Conservation (phyloP, 2,888 invertebrate species). For the Trisateles emortualis region DNA sequence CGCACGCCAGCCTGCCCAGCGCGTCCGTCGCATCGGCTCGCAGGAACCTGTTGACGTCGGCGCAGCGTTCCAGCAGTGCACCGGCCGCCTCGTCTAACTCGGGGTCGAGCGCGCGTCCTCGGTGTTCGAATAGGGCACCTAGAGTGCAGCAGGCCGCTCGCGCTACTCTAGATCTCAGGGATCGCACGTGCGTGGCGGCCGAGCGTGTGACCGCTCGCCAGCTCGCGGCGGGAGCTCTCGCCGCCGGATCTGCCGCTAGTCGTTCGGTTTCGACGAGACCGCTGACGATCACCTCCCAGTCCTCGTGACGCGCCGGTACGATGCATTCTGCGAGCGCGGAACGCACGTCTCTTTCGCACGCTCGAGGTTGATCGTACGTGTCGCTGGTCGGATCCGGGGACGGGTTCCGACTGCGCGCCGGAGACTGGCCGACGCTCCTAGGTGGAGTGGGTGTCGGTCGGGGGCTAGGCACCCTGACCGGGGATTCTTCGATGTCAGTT, state of each 20-base stretch:
- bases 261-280: conserved; percentile 90
- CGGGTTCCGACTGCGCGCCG: conserved; percentile 57
- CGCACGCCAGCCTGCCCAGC: conserved; percentile 93
- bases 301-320: conserved; percentile 88
- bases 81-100: conserved; percentile 95
- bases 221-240: conserved; percentile 90
- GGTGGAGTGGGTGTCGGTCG: conserved; percentile 49
- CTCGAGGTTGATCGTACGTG: conserved; percentile 48
- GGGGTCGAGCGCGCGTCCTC: conserved; percentile 87
- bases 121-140: conserved; percentile 91
- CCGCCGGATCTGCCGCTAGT: conserved; percentile 89
- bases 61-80: conserved; percentile 94
- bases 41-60: conserved; percentile 97
- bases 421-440: conserved; percentile 53
- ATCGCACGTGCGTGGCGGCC: conserved; percentile 93
- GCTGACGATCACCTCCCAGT: conserved; percentile 93
- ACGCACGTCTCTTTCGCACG: conserved; percentile 70
- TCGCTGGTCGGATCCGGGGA: conserved; percentile 62
- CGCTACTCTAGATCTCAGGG: conserved; percentile 97
- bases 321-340: conserved; percentile 74
- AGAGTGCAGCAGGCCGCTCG: conserved; percentile 94
- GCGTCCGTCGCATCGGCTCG: conserved; percentile 95
- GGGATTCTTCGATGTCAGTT: conserved; percentile 34
- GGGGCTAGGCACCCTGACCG: conserved; percentile 14
- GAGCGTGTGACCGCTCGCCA: conserved; percentile 90